phyloP scores from a whole-genome alignment of 2,113 vertebrate genomes.

The Pterocles orientalis region DNA sequence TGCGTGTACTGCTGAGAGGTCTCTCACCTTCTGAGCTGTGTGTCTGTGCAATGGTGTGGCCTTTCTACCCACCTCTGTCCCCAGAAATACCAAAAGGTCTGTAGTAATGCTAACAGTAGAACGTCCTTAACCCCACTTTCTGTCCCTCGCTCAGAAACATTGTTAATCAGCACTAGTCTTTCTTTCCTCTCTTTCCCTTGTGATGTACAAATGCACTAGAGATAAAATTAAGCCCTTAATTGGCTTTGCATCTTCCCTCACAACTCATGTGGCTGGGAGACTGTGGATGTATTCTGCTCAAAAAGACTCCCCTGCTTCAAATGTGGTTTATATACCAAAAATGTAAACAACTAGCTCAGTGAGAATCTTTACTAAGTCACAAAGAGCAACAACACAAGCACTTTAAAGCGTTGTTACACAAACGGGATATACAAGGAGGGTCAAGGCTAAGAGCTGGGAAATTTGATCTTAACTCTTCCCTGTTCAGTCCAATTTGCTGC shows the following conservation, averaged over 20 bases:
- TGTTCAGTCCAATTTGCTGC: not conserved
- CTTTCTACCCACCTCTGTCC: not conserved
- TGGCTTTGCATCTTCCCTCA: not conserved
- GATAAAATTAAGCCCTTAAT: not conserved
- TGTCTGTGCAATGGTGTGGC: not conserved
- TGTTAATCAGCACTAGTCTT: not conserved
- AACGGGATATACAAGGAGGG: not conserved
- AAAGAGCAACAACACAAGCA: not conserved
- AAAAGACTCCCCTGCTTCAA: not conserved
- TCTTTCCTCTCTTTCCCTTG: not conserved
- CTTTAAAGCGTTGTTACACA: not conserved
- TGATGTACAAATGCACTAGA: not conserved
- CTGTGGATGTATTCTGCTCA: not conserved
- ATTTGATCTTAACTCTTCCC: not conserved
- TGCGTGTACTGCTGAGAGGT: not conserved
- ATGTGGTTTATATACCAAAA: not conserved
- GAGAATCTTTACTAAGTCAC: not conserved
- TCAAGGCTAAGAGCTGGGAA: not conserved
- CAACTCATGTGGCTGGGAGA: not conserved
- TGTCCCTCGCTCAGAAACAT: not conserved
- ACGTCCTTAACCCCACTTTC: not conserved
- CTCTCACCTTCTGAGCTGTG: not conserved
- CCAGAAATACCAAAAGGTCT: not conserved
- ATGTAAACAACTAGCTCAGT: not conserved
- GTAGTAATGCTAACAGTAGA: not conserved